Evolutionary conservation across 2,113 vertebrate species (phyloP), one percentile per base, ranked within the genome.

Genomic region (Uropsilus gracilis): DNA sequence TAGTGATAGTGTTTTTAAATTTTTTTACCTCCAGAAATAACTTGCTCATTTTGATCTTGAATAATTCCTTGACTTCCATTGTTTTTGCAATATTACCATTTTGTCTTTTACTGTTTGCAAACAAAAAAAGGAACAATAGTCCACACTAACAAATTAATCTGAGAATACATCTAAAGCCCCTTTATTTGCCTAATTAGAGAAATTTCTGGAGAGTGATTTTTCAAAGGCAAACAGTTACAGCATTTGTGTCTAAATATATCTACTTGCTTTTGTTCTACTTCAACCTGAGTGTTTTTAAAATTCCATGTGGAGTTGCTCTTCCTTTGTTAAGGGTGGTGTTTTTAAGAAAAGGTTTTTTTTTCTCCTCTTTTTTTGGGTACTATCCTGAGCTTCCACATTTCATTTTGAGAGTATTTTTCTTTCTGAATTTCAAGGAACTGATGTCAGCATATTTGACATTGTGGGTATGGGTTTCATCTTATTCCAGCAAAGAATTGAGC

Each of bases 211-310:
- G 82, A 93, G 42, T 69, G 42, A 59, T 86, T 89, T 89, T 66
- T 94, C 86, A 77, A 93, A 86, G 50, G 64, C 85, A 95, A 95
- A 91, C 71, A 64, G 42, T 78, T 73, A 72, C 1, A 48, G 48
- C 32, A 61, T 81, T 87, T 84, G 50, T 44, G 30, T 92, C 77
- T 96, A 94, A 95, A 93, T 88, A 61, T 32, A 48, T 46, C 28
- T 80, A 82, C 30, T 77, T 93, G 84, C 37, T 88, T 96, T 95
- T 92, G 63, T 89, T 96, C 53, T 57, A 57, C 42, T 91, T 96
- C 71, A 78, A 55, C 55, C 75, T 89, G 72, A 86, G 50, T 59
- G 50, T 75, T 77, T 91, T 75, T 5, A 63, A 89, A 61, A 64
- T 87, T 89, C 42, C 77, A 44, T 46, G 28, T 61, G 34, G 26